Evolutionary conservation across 2,888 invertebrate genomes (phyloP), one percentile per base, ranked within the genome.

Genomic region (Ariolimax columbianus): DNA sequence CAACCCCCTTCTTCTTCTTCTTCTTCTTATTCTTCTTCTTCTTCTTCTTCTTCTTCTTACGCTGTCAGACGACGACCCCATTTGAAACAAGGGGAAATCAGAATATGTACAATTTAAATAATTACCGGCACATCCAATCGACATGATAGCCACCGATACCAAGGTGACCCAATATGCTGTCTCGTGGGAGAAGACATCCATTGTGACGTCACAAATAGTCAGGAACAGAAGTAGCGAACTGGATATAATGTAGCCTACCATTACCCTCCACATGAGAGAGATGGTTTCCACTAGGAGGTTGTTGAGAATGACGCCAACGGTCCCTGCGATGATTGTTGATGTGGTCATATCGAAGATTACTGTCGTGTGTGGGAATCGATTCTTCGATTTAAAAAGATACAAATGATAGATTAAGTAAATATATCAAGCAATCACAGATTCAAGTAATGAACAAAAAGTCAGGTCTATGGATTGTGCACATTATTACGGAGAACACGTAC

Each of bases 281-380:
- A 84, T 19, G 9, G 66, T 19, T 63, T 72, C 73, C 75, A 80
- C 75, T 51, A 63, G 38, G 30, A 59, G 95, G 92, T 98, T 98
- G 94, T 97, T 98, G 82, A 96, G 95, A 88, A 97, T 95, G 14
- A 98, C 98, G 4, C 98, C 97, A 85, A 96, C 95, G 91, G 98
- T 97, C 47, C 98, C 97, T 88, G 97, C 96, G n/a, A 97, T 95
- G 89, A 98, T 97, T 94, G 98, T 98, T 68, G 97, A 97, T 88
- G 97, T 96, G 26, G 97, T 97, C 97, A 98, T 97, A 94, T 98
- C 98, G 93, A 98, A 97, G 91, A 98, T 97, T 87, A 98, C 97
- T 1, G 97, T 97, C 0, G 97, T 96, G 83, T 96, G 96, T 0
- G 97, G 97, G 94, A 97, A 98, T 89, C 97, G 96, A 36, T 95